phyloP scores from a whole-genome alignment of 2,888 invertebrate species.

The Cephalotes varians region DNA sequence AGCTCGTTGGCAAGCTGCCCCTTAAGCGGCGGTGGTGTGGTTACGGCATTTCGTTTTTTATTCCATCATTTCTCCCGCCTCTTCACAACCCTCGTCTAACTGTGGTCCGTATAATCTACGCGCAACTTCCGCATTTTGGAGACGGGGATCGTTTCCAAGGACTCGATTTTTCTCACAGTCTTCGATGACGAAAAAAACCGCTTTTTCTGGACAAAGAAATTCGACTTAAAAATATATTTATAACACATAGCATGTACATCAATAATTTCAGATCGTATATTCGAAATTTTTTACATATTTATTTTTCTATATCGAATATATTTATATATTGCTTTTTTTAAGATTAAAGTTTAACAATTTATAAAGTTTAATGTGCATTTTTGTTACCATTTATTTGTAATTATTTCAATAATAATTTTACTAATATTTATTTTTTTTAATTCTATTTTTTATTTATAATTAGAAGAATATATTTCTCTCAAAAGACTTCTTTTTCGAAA shows the following conservation, averaged over 20 bases:
- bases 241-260: background rate
- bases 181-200: conserved; percentile 54
- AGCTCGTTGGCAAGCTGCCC: conserved; percentile 76
- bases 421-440: background rate
- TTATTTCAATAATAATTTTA: background rate
- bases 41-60: conserved; percentile 58
- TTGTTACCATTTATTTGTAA: background rate
- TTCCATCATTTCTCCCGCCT: conserved; percentile 42
- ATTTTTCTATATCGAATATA: background rate
- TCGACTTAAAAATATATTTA: background rate
- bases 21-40: conserved; percentile 57
- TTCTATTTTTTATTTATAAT: background rate
- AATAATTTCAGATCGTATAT: background rate
- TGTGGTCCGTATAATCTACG: conserved; percentile 74
- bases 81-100: conserved; percentile 75
- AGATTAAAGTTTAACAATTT: background rate
- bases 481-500: background rate
- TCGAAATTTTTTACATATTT: background rate
- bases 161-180: conserved; percentile 72
- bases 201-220: conserved; percentile 38
- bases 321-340: background rate
- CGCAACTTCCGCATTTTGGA: conserved; percentile 79
- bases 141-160: conserved; percentile 66
- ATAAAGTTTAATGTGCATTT: background rate
- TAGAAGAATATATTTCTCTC: background rate